Base-by-base conservation (phyloP, 1,140 invertebrate species). In the Cherax quadricarinatus region DNA sequence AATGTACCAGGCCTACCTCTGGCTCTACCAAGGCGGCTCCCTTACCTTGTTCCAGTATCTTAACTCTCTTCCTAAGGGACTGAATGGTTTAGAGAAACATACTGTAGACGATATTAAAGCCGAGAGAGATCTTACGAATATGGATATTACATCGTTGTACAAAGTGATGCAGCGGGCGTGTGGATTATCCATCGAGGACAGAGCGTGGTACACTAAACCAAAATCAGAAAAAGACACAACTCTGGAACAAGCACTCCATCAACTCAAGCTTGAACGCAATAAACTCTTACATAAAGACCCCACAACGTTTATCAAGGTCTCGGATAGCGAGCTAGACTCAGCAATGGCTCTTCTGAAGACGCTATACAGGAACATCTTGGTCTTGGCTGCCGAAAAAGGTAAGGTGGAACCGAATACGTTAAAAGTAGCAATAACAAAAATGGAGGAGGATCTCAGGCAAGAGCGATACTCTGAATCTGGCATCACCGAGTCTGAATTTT, bases 1-100 rank as follows among this genome's bases (percentile, higher is more conserved):
- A 24, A 82, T 89, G 62, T 10, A 41, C 6, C 57, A 70, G 18
- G 62, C 41, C 4, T 83, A 66, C 41, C 3, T 48, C 10, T 89
- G 88, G 88, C 49, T 89, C 14, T 82, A 89, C 49, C 30, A 83
- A 24, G 88, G 88, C 21, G 80, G 53, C 41, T 70, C 88, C 18
- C 9, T 49, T 12, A 57, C 18, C 21, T 30, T 81, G 10, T 10
- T 60, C 4, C 18, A 88, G n/a, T 88, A 80, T 21, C 66, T 81
- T 18, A 24, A 18, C 10, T 21, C 18, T 21, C 41, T 82, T 0
- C 53, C 62, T 10, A 16, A 24, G 12, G 48, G 14, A 41, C 24
- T 70, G 14, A 83, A 70, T 4, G 5, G 62, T 18, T 57, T 78
- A 5, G 0, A 78, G 4, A 9, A 4, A 7, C 21, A 3, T 3